A percentile compares a stretch with the other conserved stretches of the same genome.
These are phyloP conservation scores for Dicaeum eximium DNA, from an alignment of 2,113 vertebrate genomes.

Conservation along the genomic window DNA sequence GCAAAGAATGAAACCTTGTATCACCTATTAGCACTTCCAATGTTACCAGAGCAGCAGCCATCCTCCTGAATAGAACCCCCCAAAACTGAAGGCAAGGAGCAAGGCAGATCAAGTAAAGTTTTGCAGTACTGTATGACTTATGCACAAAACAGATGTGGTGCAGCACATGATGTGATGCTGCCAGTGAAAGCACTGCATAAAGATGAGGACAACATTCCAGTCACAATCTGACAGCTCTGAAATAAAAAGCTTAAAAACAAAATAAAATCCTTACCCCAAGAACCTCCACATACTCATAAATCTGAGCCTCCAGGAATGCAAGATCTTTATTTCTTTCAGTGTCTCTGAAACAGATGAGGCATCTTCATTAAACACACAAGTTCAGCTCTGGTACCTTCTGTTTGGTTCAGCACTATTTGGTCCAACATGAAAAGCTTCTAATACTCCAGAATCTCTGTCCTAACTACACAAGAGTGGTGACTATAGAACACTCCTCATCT, in stretches of 20 bases:
- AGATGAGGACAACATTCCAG: background rate
- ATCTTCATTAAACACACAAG: background rate
- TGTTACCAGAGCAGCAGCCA: background rate
- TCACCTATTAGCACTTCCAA: background rate
- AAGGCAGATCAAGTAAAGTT: background rate
- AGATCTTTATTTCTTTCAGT: constrained; percentile 96
- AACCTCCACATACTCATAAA: constrained; percentile 96
- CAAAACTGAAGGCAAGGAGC: background rate
- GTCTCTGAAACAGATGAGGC: constrained; percentile 77
- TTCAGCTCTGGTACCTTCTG: background rate
- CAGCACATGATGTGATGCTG: background rate
- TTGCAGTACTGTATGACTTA: background rate
- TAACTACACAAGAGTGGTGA: background rate
- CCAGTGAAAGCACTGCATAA: background rate
- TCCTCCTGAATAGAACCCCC: background rate
- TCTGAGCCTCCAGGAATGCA: constrained; percentile 93
- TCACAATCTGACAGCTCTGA: background rate
- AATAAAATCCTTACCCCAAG: constrained; percentile 84
- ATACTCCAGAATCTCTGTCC: background rate
- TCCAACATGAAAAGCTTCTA: background rate
- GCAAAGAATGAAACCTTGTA: background rate
- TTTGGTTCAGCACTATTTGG: background rate
- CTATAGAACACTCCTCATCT: background rate
- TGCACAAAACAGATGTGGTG: background rate
- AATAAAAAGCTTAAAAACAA: background rate